Evolutionary conservation across 2,113 vertebrate genomes (phyloP).

Genomic region (Pangasianodon hypophthalmus): DNA sequence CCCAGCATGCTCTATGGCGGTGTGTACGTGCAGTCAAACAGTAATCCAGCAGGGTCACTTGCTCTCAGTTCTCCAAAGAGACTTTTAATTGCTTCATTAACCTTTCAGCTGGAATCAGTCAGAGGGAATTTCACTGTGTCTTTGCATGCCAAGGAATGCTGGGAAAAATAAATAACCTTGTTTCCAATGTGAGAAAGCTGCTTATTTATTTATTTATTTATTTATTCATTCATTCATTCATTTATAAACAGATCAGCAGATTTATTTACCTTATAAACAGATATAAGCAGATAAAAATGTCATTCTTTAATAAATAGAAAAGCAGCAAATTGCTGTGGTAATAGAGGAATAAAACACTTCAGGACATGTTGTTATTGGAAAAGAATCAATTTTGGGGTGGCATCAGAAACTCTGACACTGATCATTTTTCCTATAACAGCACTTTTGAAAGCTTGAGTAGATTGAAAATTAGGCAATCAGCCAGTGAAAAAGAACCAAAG

Average conservation of each 20-base stretch:
- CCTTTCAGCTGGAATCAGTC: constrained; percentile 67
- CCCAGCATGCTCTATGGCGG: neutral
- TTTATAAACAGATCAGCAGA: too few species aligned
- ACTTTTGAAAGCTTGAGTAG: neutral
- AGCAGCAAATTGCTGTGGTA: too few species aligned
- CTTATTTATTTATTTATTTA: neutral
- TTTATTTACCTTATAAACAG: too few species aligned
- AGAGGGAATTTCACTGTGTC: constrained; percentile 52
- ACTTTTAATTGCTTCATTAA: constrained; percentile 65
- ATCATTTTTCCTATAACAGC: too few species aligned
- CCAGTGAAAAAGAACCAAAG: neutral
- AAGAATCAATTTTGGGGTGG: too few species aligned
- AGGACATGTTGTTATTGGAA: too few species aligned
- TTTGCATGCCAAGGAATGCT: constrained; percentile 39
- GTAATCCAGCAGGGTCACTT: constrained; percentile 9
- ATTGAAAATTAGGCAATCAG: neutral
- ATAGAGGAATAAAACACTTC: too few species aligned
- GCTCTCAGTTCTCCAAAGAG: constrained; percentile 40
- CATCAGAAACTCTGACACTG: too few species aligned
- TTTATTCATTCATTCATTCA: neutral
- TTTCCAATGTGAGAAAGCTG: constrained; percentile 20
- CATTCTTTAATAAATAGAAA: too few species aligned
- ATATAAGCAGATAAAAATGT: too few species aligned
- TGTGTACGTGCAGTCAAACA: constrained; percentile 9
- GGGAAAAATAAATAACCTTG: constrained; percentile 49